Evolutionary conservation across 2,797 vertebrate species (phyloP), one percentile per base, ranked within the genome.

Genomic region (Aplochiton taeniatus): DNA sequence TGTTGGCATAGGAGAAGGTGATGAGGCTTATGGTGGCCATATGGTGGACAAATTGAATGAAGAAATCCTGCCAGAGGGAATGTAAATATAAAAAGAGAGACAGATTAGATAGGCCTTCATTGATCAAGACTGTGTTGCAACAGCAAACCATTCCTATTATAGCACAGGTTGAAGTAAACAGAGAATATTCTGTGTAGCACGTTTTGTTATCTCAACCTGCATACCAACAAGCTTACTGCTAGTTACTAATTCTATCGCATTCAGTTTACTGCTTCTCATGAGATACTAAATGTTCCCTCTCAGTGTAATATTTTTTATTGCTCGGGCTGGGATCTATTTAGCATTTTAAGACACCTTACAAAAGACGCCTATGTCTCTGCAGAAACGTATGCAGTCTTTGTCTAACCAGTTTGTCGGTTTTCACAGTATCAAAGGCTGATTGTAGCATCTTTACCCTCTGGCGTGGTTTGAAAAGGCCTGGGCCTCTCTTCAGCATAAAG

Each of bases 31-130:
- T 90, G 4, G 95, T 92, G 75, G 92, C 94, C 87, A 98, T 81
- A 72, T 99, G 97, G 89, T 99, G 97, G 62, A 98, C 83, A 10
- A 98, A 95, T 97, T 99, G 99, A 65, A 99, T 92, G 72, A 96
- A 68, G 81, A 98, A 99, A 79, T 99, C 98, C 98, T 99, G 69
- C 72, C 58, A 57, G 46, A 42, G 11, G 31, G 41, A 43, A 13
- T 20, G 19, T 0, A 85, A 11, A 10, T 4, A 0, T 0, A 66
- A 45, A 20, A 17, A 11, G 4, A 54, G 8, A 63, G 1, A 54
- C 9, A 54, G 11, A 52, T 1, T 12, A 14, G 12, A n/a, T 19
- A 11, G 5, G 18, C 16, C 18, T 19, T 19, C 18, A 18, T 53
- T 1, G 1, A 11, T 31, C 31, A 31, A 31, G 31, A 31, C 31